Base-by-base conservation (phyloP, 2,113 vertebrate species). In the Neodontobutis hainanensis region DNA sequence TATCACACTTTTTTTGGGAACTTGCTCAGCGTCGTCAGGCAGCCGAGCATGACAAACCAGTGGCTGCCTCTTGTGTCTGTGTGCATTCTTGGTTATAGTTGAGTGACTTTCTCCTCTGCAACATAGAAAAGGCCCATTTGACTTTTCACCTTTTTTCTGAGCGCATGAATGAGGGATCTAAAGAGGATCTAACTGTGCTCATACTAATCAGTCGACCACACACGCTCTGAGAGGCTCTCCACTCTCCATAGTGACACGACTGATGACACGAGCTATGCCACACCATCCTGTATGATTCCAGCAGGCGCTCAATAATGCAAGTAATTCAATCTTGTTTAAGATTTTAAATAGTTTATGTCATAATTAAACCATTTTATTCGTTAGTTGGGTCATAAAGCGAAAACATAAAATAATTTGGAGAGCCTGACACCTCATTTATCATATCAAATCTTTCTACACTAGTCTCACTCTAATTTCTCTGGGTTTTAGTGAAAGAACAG, bases 121-220 rank as follows among this genome's bases (percentile, higher is more conserved):
- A 63, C 60, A 43, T 55, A 77, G 70, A 85, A 78, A 56, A 55
- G 52, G 56, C 44, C 65, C 12, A 3, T 73, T 86, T 88, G 81
- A 88, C 85, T 87, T 70, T 71, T 87, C 64, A 83, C 81, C 83
- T 73, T 4, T 55, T 27, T 62, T 70, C 55, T 75, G 56, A 78
- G 83, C 67, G 61, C 68, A 52, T 82, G 56, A 77, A 71, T 66
- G 19, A 51, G 43, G 50, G 66, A 61, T 68, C 67, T 61, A 46
- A 36, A 60, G 56, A 65, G 63, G 69, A 83, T 57, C 70, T 81
- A 57, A 81, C 73, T 8, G 50, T 64, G 64, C 68, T 73, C 42
- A 80, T 75, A 68, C 65, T 74, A 63, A 80, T 72, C 19, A 70
- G 60, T 8, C 7, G 36, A 60, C 73, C 62, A 79, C 77, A 66